phyloP scores from a whole-genome alignment of 2,113 vertebrate genomes.

The Cranoglanis bouderius region DNA sequence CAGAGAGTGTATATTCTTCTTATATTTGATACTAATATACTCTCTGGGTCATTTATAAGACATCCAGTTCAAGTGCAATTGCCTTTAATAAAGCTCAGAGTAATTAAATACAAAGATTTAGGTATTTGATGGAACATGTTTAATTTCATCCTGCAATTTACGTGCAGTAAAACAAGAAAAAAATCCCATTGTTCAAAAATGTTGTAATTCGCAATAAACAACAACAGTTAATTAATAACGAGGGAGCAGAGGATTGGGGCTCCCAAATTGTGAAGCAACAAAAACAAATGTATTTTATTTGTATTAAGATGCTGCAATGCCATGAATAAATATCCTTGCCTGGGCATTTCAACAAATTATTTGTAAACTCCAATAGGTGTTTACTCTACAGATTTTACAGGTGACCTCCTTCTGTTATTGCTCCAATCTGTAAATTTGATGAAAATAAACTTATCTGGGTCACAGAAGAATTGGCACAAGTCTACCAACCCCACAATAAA shows the following conservation, averaged over 20 bases:
- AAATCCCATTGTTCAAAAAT: neutral
- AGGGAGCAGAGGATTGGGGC: too few species aligned
- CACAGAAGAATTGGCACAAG: conserved; percentile 58
- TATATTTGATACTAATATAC: neutral
- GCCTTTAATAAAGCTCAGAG: neutral
- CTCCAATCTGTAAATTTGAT: conserved; percentile 27
- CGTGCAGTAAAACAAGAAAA: neutral
- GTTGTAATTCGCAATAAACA: neutral
- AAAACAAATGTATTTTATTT: neutral
- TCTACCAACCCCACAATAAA: conserved; percentile 48
- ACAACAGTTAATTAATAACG: neutral
- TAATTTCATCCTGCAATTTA: neutral
- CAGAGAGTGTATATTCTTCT: neutral
- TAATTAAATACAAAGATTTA: neutral
- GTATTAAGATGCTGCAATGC: neutral
- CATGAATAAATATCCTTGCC: neutral
- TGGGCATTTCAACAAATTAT: neutral
- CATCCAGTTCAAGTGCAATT: neutral
- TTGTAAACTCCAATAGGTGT: neutral
- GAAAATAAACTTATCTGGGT: conserved; percentile 43
- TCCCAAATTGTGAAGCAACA: neutral
- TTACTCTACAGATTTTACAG: conserved; percentile 7
- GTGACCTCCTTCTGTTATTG: neutral
- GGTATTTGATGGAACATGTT: neutral
- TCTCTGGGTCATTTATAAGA: neutral